phyloP scores from a whole-genome alignment of 2,113 vertebrate genomes.

The Neopipo cinnamomea region DNA sequence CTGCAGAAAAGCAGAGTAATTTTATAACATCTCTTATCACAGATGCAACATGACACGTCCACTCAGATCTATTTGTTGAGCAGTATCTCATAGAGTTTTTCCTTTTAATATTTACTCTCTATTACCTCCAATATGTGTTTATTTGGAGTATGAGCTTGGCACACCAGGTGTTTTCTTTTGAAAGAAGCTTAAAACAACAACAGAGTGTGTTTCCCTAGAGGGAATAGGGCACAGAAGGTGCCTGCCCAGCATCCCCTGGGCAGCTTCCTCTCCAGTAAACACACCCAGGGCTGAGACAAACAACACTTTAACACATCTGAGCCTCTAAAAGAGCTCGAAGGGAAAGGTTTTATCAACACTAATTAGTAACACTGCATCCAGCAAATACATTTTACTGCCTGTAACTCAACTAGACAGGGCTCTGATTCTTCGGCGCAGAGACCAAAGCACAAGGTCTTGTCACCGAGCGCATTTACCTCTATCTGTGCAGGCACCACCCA shows the following conservation, averaged over 20 bases:
- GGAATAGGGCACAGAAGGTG: not conserved
- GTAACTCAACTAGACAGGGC: not conserved
- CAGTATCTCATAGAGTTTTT: not conserved
- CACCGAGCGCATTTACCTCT: accelerated
- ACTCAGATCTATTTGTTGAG: not conserved
- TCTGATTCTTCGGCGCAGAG: not conserved
- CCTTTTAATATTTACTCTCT: not conserved
- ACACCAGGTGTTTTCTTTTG: not conserved
- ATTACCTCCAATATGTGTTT: not conserved
- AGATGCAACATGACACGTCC: not conserved
- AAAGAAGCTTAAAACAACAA: not conserved
- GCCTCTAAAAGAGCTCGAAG: not conserved
- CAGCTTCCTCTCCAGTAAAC: not conserved
- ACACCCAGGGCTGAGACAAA: not conserved
- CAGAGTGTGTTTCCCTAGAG: not conserved
- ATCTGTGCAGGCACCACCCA: not conserved
- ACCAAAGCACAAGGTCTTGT: not conserved
- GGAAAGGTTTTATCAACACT: not conserved
- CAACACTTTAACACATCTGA: not conserved
- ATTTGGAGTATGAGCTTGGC: not conserved
- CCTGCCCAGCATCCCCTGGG: not conserved
- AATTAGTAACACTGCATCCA: not conserved
- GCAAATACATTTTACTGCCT: not conserved
- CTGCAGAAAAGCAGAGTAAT: not conserved
- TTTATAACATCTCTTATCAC: not conserved